Base-by-base conservation (phyloP, 2,113 vertebrate genomes). In the Murina feae region DNA sequence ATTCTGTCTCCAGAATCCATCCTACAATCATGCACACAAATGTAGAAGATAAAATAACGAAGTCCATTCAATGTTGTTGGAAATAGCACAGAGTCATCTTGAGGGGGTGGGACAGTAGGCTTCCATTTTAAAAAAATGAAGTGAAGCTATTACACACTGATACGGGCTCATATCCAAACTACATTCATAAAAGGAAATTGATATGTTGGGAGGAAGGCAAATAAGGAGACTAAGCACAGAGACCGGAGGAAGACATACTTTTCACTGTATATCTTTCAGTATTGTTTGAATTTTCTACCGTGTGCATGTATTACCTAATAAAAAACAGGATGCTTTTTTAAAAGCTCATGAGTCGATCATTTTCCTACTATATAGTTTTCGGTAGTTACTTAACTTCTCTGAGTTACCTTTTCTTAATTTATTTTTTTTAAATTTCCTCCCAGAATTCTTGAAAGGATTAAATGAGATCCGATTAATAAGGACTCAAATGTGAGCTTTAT, bases 371-470 rank as follows among this genome's bases (percentile, higher is more conserved):
- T 2, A 58, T 9, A 63, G 42, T 65, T 51, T 79, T 8, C 13
- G 78, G 30, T 35, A 58, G 16, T 86, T 78, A 68, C 53, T 72
- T 84, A 68, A 68, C 11, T 37, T 71, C 30, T 86, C 65, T 83
- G 44, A 75, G 74, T 89, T 28, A 44, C 32, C 20, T 94, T 51
- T 72, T 65, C 42, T 92, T 86, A 42, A 32, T 30, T 89, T 63
- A 18, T 49, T 53, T 60, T 60, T 58, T 11, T 11, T 25, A 58
- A 28, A 28, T 30, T 23, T 37, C 78, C 44, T 71, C 25, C 39
- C n/a, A 28, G 30, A 75, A 53, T 49, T 28, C 39, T 35, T 32
- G 30, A 23, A 81, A 21, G 78, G 65, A 84, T 78, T 75, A 66
- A 80, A 28, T 58, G 81, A 75, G 49, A 37, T 47, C 7, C 12